Evolutionary conservation across 2,113 vertebrate species (phyloP).

Genomic region (Plecturocebus donacophilus): DNA sequence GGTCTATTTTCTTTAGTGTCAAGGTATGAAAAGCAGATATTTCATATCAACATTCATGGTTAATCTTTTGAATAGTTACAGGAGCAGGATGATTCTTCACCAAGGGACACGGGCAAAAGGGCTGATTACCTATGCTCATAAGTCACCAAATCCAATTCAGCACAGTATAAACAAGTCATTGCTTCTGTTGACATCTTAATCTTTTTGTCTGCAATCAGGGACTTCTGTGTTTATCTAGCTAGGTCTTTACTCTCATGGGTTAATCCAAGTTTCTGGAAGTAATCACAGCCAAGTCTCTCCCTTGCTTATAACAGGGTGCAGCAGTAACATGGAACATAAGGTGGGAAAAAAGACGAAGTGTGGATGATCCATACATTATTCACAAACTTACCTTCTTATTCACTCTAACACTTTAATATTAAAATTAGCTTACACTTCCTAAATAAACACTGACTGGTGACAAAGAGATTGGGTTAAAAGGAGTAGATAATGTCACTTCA

Average conservation of each 20-base stretch:
- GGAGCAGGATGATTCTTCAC: background rate
- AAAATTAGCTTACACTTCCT: background rate
- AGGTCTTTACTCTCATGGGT: background rate
- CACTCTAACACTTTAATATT: background rate
- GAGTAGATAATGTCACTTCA: background rate
- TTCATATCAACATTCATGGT: background rate
- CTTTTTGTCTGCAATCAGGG: background rate
- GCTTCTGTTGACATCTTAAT: background rate
- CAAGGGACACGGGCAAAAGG: background rate
- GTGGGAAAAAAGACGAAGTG: background rate
- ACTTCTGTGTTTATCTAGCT: background rate
- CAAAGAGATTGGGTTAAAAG: background rate
- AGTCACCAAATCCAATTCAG: background rate
- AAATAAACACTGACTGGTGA: background rate
- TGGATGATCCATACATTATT: background rate
- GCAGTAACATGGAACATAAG: background rate
- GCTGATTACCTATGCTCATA: background rate
- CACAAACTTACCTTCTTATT: background rate
- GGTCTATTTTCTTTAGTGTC: background rate
- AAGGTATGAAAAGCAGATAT: background rate
- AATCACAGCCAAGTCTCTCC: background rate
- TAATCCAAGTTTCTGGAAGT: background rate
- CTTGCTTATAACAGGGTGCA: background rate
- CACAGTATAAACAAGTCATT: accelerated
- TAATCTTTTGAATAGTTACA: background rate